phyloP scores from a whole-genome alignment of 1,140 invertebrate genomes.

The Pachypeltis micranthus region DNA sequence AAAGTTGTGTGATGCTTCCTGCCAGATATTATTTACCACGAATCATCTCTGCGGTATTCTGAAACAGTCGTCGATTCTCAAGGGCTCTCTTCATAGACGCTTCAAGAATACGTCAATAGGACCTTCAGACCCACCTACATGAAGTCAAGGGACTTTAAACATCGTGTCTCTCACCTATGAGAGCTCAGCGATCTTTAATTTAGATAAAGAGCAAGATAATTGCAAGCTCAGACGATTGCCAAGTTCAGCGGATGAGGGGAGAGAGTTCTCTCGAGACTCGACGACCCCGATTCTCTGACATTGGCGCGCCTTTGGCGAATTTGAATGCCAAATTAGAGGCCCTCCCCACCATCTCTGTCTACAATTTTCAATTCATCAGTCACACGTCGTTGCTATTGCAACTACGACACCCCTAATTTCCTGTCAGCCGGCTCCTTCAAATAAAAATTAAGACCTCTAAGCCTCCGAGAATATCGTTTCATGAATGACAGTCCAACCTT shows the following conservation, averaged over 20 bases:
- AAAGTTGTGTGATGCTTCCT: no score
- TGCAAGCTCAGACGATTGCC: no score
- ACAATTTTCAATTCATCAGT: neutral
- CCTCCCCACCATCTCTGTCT: neutral
- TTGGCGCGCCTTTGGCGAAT: neutral
- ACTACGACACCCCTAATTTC: neutral
- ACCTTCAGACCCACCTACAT: no score
- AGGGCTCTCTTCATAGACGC: no score
- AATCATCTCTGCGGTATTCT: no score
- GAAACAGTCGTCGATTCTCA: no score
- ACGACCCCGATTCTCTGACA: slow-evolving; percentile 1
- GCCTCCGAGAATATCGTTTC: neutral
- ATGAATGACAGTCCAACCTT: no score
- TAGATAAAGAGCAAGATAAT: neutral
- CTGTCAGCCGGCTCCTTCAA: neutral
- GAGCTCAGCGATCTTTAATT: neutral
- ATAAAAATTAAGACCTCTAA: neutral
- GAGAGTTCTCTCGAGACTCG: no score
- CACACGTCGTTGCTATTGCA: neutral
- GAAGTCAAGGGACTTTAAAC: no score
- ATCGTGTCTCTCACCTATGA: neutral
- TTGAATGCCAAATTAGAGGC: slow-evolving; percentile 4
- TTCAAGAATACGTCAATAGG: no score
- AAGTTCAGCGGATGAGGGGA: no score
- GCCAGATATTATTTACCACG: no score